Base-by-base conservation (phyloP, 1,140 invertebrate species). In the Camponotus pennsylvanicus region DNA sequence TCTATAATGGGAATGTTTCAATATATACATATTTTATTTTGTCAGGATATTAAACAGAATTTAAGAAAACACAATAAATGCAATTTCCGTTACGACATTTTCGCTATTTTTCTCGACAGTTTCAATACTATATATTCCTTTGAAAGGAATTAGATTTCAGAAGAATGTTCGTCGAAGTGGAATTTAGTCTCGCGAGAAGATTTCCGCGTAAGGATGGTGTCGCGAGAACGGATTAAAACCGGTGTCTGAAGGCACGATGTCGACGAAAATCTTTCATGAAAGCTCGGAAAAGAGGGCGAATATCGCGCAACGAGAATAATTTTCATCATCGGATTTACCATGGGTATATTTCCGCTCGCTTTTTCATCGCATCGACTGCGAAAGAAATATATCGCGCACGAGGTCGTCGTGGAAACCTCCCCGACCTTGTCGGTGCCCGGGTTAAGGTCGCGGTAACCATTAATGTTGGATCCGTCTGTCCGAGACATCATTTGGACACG, bases 261-360 rank as follows among this genome's bases (percentile, higher is more conserved):
- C 70, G 42, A 73, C 64, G 82, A 85, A 85, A 85, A 87, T 85
- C 82, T 87, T 13, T 7, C 70, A 3, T 57, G 76, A 76, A 82
- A 69, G 61, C 52, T 73, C 27, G 45, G 27, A 42, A 40, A 63
- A n/a, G 34, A 57, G 21, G 21, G 4, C 32, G 69, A 45, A 37
- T 49, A 55, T 15, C 42, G 86, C 34, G 61, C 49, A 77, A 75
- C n/a, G 34, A 42, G 82, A 85, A 21, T 49, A 42, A 9, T 40
- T 63, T 59, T 69, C 63, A 86, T 88, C 84, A 42, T 63, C 61
- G 18, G 45, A 42, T 32, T 85, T 87, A 57, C 55, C 11, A 32
- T 52, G 55, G 15, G 18, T 76, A 45, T 40, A 45, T 59, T 27
- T 57, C 42, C 75, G n/a, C n/a, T 40, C 21, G 45, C 70, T 76